Base-by-base conservation (phyloP, 2,888 invertebrate genomes). In the Pantelozetes paolii region DNA sequence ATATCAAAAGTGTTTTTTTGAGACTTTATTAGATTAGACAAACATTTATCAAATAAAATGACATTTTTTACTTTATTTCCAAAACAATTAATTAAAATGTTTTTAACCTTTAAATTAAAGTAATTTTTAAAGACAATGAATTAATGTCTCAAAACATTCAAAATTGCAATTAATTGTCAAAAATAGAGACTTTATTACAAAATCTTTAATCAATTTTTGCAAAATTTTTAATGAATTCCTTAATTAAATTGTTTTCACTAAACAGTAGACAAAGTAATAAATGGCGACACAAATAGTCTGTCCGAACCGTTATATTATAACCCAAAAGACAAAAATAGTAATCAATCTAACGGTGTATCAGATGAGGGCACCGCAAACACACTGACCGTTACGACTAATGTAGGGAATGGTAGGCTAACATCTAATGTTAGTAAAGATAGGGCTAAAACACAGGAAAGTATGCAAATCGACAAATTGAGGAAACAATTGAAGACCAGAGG, bases 201-300 rank as follows among this genome's bases (percentile, higher is more conserved):
- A n/a, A n/a, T n/a, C n/a, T n/a, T n/a, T n/a, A n/a, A n/a, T n/a
- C n/a, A n/a, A n/a, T n/a, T n/a, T n/a, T n/a, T n/a, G n/a, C n/a
- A n/a, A n/a, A n/a, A n/a, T n/a, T n/a, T n/a, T n/a, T n/a, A 59
- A 26, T 13, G 6, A 59, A 11, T 59, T 28, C 11, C 13, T 59
- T 59, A 28, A 15, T 57, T 5, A 28, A 57, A 23, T 28, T 59
- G 1, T 5, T 28, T 20, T 20, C 20, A n/a, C 3, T 50, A 1
- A 50, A 26, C 26, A 62, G 62, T 62, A 2, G 62, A 62, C 18
- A 62, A 62, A 62, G 62, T 62, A 18, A 62, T 62, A 32, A 32
- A 62, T 32, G 62, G 62, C 18, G 36, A 62, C 32, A 54, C 54
- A 3, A 23, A 54, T 20, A 13, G 23, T 54, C 28, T 26, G 9